Conservation (phyloP, 2,888 invertebrate genomes). For the Tenthredo amoena region DNA sequence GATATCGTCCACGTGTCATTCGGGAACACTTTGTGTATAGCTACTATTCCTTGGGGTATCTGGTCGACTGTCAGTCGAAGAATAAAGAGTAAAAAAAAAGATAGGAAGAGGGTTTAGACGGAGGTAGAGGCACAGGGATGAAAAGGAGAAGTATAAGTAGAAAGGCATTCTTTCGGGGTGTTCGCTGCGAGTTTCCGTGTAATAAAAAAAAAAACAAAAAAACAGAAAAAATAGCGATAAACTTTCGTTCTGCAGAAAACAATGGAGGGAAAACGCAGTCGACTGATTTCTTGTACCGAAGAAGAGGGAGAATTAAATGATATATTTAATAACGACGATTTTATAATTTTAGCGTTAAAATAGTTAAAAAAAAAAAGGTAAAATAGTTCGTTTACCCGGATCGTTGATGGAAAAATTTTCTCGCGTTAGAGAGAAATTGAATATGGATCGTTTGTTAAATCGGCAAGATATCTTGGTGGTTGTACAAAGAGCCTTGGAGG, state of each 20-base stretch:
- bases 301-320: not conserved
- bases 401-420: not conserved
- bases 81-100: constrained; percentile 15
- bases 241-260: constrained; percentile 10
- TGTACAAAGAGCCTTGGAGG: constrained; percentile 57
- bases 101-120: not conserved
- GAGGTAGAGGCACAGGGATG: not conserved
- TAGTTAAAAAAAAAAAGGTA: not conserved
- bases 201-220: not conserved
- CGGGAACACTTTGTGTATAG: constrained; percentile 38
- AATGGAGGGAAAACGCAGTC: not conserved
- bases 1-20: constrained; percentile 40
- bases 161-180: not conserved
- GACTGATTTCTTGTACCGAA: not conserved
- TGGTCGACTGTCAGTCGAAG: constrained; percentile 41
- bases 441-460: constrained; percentile 11
- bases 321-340: not conserved
- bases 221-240: not conserved
- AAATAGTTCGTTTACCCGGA: not conserved
- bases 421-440: not conserved
- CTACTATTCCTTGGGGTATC: constrained; percentile 36
- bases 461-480: not conserved
- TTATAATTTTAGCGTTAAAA: not conserved
- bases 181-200: not conserved
- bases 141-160: constrained; percentile 3